Percentiles rank a stretch among this genome's conserved stretches.
Evolutionary conservation across 2,797 vertebrate genomes (phyloP).

Genomic region (Hyperoplus immaculatus): DNA sequence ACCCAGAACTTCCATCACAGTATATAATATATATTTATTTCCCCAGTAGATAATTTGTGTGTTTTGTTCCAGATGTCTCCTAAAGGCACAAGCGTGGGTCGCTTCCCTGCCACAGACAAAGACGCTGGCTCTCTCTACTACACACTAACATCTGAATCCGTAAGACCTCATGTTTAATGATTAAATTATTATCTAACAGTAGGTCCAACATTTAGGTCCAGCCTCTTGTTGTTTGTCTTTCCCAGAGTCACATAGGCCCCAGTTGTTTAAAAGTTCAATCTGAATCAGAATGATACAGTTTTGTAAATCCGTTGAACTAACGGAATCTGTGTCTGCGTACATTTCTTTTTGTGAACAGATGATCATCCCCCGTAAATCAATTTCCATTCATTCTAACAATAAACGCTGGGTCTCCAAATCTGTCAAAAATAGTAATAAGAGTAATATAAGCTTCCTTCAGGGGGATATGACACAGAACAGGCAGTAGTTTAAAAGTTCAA

Average conservation of each 20-base stretch:
- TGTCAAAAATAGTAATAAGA: not conserved
- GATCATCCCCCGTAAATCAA: not conserved
- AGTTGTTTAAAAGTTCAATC: too few species aligned
- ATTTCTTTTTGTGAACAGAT: too few species aligned
- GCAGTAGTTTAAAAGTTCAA: not conserved
- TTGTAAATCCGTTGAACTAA: not conserved
- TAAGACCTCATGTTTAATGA: conserved; percentile 38
- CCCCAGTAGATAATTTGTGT: too few species aligned
- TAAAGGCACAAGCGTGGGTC: conserved; percentile 25
- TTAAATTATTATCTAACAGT: not conserved
- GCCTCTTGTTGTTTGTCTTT: conserved; percentile 1
- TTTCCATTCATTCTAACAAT: not conserved
- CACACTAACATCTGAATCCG: conserved; percentile 60
- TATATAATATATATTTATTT: too few species aligned
- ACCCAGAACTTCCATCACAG: too few species aligned
- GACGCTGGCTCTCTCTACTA: conserved; percentile 64
- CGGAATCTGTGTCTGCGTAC: too few species aligned
- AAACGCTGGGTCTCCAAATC: conserved; percentile 3
- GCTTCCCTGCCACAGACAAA: conserved; percentile 61
- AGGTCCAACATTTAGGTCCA: not conserved
- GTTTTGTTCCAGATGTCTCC: conserved; percentile 60
- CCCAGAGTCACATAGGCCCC: not conserved
- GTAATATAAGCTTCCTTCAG: conserved; percentile 5
- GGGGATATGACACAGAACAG: not conserved
- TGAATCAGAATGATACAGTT: not conserved